phyloP scores from a whole-genome alignment of 2,797 vertebrate species.

The Anas capensis region DNA sequence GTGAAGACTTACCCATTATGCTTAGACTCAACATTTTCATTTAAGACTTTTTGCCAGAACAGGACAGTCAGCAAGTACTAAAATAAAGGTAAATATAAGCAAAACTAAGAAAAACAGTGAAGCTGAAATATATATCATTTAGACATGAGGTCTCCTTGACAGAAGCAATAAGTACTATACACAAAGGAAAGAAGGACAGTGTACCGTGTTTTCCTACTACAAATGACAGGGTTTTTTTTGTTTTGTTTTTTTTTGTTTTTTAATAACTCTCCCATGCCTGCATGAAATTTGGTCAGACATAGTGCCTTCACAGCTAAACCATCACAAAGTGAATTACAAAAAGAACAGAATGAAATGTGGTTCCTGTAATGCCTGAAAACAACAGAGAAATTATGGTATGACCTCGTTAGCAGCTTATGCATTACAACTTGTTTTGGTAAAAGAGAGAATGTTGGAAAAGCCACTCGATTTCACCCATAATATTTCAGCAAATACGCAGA shows the following conservation, averaged over 20 bases:
- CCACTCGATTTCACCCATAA: neutral
- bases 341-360: neutral
- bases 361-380: slow-evolving; percentile 16
- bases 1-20: neutral
- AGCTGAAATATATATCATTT: neutral
- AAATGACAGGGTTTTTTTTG: neutral
- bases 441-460: neutral
- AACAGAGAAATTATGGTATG: slow-evolving; percentile 2
- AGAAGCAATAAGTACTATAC: neutral
- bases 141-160: neutral
- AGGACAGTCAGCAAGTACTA: neutral
- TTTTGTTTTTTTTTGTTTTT: neutral
- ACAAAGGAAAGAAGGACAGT: neutral
- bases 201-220: neutral
- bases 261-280: neutral
- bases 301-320: neutral
- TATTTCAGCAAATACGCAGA: neutral
- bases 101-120: neutral
- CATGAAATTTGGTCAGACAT: slow-evolving; percentile 16
- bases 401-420: slow-evolving; percentile 40
- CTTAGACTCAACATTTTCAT: neutral
- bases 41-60: neutral
- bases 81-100: neutral
- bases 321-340: slow-evolving; percentile 16
- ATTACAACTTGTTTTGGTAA: neutral